Evolutionary conservation across 2,797 vertebrate species (phyloP).

Genomic region (Ctenochaetus hawaiiensis): DNA sequence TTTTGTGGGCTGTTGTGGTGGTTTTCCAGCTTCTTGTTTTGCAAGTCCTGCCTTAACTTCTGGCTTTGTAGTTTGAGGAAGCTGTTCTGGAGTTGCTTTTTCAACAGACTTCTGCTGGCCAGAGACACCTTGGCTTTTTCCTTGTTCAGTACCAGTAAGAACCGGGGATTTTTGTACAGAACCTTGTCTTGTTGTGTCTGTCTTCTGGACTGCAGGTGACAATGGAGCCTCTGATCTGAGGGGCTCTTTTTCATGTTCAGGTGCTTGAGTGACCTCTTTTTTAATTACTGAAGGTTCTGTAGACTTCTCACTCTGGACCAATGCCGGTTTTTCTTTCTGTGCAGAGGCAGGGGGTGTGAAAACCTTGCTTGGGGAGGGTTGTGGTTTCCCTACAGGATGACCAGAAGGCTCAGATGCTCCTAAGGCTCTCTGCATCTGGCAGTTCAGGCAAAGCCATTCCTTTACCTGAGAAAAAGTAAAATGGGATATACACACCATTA

Average conservation of each 20-base stretch:
- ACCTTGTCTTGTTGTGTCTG: conserved; percentile 16
- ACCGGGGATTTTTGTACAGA: conserved; percentile 44
- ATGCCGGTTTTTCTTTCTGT: conserved; percentile 37
- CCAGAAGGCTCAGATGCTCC: conserved; percentile 81
- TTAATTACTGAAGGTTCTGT: conserved; percentile 24
- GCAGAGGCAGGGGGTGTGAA: conserved; percentile 29
- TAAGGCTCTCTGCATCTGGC: conserved; percentile 93
- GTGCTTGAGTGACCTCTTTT: conserved; percentile 50
- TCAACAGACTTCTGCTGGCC: conserved; percentile 61
- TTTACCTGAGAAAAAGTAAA: conserved; percentile 82
- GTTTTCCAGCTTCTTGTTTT: conserved; percentile 68
- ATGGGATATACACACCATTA: not conserved
- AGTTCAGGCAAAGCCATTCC: conserved; percentile 98
- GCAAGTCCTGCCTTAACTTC: conserved; percentile 47
- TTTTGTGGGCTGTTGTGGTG: conserved; percentile 68
- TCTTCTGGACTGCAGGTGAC: conserved; percentile 32
- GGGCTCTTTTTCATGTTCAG: conserved; percentile 37
- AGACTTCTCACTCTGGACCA: conserved; percentile 53
- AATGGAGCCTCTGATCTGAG: conserved; percentile 28
- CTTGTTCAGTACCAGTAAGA: conserved; percentile 19
- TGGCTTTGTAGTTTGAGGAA: conserved; percentile 59
- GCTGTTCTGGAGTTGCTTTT: conserved; percentile 67
- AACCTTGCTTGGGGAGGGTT: conserved; percentile 72
- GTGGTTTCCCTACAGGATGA: conserved; percentile 72
- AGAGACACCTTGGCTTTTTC: conserved; percentile 39